Base-by-base conservation (phyloP, 2,888 invertebrate genomes). In the Pollenia griseotomentosa region DNA sequence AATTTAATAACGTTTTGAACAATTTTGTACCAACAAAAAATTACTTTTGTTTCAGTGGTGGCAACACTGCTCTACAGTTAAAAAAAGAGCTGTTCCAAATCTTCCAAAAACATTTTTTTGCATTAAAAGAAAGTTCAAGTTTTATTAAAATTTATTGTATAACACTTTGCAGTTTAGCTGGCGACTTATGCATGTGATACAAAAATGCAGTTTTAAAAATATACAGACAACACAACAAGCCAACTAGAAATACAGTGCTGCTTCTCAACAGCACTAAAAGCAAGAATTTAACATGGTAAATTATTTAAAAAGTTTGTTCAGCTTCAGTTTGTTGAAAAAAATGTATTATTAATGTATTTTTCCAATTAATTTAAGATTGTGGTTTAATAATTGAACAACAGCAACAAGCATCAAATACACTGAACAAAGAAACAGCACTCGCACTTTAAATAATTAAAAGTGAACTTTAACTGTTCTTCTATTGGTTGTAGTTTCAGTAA, bases 341-440 rank as follows among this genome's bases (percentile, higher is more conserved):
- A 84, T 51, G 16, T 68, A 42, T 70, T 70, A 70, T 68, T 74
- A 79, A 74, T 53, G 14, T 19, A 51, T 51, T 61, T 48, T 14
- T 74, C 33, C 70, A 86, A 86, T 82, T 82, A 82, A 82, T 80
- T 80, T 80, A 51, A 83, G 44, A 70, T 79, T 80, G 86, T 75
- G 55, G 70, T 83, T 40, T 65, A 80, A 75, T 70, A 83, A 79
- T 53, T 65, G 46, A 75, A 85, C 46, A 70, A 75, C 46, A 53
- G 53, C 33, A 71, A 51, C 51, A 51, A 59, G 55, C 53, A 59
- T 57, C 23, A 55, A 80, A 53, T 82, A 82, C 85, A 82, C 81
- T 78, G 85, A 65, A 33, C 11, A 55, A 68, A 59, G 40, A 46
- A 9, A 51, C 12, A 44, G 40, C 44, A 42, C 9, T 14, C 23